phyloP scores from a whole-genome alignment of 2,113 vertebrate species.

The Caranx ignobilis region DNA sequence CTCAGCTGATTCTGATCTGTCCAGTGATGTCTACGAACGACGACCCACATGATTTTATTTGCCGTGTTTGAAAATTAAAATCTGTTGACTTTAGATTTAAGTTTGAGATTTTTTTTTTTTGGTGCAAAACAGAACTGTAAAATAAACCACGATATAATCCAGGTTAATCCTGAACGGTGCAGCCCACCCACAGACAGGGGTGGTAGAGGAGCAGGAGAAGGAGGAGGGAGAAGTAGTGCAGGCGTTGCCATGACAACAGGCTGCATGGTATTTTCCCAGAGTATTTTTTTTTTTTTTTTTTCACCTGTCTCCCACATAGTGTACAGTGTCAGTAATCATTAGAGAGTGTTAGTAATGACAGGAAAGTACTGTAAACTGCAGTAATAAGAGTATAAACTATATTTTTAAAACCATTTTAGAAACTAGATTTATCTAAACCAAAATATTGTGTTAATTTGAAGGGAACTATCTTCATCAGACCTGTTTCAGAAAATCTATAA shows the following conservation, averaged over 20 bases:
- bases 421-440: neutral
- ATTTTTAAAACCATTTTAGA: neutral
- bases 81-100: neutral
- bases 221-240: conserved; percentile 18
- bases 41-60: neutral
- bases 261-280: conserved; percentile 48
- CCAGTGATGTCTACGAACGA: neutral
- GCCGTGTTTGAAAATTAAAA: neutral
- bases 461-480: neutral
- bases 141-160: conserved; percentile 34
- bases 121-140: neutral
- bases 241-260: conserved; percentile 52
- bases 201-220: conserved; percentile 11
- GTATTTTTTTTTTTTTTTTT: conserved; percentile 48
- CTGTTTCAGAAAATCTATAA: no score
- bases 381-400: neutral
- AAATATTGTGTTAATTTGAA: neutral
- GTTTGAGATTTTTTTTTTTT: neutral
- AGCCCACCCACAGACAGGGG: conserved; percentile 48
- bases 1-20: neutral
- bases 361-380: neutral
- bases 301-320: neutral
- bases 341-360: neutral
- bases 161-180: conserved; percentile 44
- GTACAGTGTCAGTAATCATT: neutral